A percentile compares a stretch with the other conserved stretches of the same genome.
These are phyloP conservation scores for Drosophila mercatorum DNA, from an alignment of 2,888 invertebrate genomes.

Conservation along the genomic window DNA sequence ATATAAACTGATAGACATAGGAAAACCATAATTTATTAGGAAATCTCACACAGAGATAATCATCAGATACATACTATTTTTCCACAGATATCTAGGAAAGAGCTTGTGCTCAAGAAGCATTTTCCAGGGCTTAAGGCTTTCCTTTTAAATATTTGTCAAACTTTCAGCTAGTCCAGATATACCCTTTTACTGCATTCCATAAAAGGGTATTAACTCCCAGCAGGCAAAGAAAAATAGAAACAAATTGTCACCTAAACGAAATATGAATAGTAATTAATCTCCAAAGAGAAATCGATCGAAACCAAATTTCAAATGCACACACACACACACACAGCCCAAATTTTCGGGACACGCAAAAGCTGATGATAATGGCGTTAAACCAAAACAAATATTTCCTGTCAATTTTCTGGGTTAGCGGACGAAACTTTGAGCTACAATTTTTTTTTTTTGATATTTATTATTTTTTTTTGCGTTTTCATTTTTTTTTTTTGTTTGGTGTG, in stretches of 20 bases:
- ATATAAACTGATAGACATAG: no score
- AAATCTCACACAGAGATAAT: no score
- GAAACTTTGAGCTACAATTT: constrained; percentile 28
- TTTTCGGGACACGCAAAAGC: constrained; percentile 47
- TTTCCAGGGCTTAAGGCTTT: no score
- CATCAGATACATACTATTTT: no score
- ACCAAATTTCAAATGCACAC: constrained; percentile 44
- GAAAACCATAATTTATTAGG: no score
- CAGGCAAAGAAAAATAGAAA: neutral
- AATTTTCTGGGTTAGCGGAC: constrained; percentile 11
- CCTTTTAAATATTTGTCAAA: neutral
- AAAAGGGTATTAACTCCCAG: neutral
- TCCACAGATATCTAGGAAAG: no score
- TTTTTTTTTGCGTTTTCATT: neutral
- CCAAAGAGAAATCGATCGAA: constrained; percentile 48
- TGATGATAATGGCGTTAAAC: constrained; percentile 47
- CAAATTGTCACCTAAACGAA: constrained; percentile 20
- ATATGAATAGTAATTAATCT: constrained; percentile 50
- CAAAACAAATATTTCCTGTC: constrained; percentile 53
- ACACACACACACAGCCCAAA: constrained; percentile 39
- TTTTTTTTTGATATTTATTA: neutral
- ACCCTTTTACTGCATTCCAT: neutral
- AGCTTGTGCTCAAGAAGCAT: no score
- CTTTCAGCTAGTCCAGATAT: no score
- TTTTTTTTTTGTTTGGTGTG: constrained; percentile 15